phyloP scores from a whole-genome alignment of 2,113 vertebrate species.

The Hystrix brachyura region DNA sequence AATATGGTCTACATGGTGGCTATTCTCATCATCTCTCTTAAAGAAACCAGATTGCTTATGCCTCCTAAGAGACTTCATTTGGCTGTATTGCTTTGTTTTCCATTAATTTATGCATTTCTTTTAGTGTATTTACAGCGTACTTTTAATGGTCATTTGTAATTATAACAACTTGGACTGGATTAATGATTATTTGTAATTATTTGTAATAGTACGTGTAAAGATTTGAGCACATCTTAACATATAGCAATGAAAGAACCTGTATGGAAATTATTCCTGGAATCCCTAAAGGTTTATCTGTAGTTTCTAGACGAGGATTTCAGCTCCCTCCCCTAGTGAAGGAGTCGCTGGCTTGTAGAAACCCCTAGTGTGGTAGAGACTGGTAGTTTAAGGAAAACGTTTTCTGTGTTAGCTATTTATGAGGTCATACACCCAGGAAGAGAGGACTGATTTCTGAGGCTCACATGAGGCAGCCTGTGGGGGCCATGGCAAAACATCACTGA shows the following conservation, averaged over 20 bases:
- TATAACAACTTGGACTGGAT: not conserved
- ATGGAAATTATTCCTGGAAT: not conserved
- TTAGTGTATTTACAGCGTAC: not conserved
- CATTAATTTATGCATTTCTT: not conserved
- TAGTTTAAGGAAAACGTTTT: not conserved
- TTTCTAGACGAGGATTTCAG: not conserved
- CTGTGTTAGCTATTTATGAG: not conserved
- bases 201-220: not conserved
- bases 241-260: not conserved
- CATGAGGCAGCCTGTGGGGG: not conserved
- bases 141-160: slow-evolving; percentile 30
- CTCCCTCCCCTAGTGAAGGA: not conserved
- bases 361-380: not conserved
- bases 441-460: not conserved
- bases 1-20: slow-evolving; percentile 35
- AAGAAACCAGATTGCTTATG: slow-evolving; percentile 10
- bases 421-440: not conserved
- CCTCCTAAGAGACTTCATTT: not conserved
- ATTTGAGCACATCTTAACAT: slow-evolving; percentile 48
- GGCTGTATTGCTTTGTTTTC: not conserved
- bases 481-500: not conserved
- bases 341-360: not conserved
- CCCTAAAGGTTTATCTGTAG: not conserved
- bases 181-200: slow-evolving; percentile 16
- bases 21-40: slow-evolving; percentile 11